phyloP scores from a whole-genome alignment of 2,888 invertebrate genomes.

The Drosophila robusta region DNA sequence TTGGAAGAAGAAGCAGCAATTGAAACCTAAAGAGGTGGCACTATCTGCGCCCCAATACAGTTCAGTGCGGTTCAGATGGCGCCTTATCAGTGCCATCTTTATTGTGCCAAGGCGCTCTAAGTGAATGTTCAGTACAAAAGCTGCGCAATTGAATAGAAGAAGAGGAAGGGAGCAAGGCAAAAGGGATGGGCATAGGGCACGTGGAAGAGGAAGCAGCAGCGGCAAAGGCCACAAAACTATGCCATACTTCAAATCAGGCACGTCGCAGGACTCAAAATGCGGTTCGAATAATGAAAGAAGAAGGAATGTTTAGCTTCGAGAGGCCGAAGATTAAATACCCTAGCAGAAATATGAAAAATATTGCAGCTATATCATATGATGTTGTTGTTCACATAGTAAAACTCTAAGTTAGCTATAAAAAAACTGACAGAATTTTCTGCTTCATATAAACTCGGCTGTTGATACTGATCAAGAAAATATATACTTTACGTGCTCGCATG shows the following conservation, averaged over 20 bases:
- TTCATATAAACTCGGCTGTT: too few species aligned
- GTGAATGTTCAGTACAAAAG: constrained; percentile 43
- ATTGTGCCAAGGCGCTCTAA: constrained; percentile 55
- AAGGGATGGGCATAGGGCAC: neutral
- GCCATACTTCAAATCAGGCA: constrained; percentile 50
- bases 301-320: constrained; percentile 20
- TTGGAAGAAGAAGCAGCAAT: constrained; percentile 6
- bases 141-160: constrained; percentile 54
- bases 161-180: neutral
- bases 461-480: too few species aligned
- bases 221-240: constrained; percentile 41
- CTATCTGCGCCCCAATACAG: constrained; percentile 16
- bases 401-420: too few species aligned
- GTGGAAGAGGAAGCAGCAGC: neutral
- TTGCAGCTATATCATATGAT: too few species aligned
- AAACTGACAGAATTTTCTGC: too few species aligned
- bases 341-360: neutral
- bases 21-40: constrained; percentile 21
- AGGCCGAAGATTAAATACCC: neutral
- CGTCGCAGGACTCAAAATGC: constrained; percentile 53
- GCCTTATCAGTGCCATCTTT: constrained; percentile 58
- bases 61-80: constrained; percentile 12
- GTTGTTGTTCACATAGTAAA: too few species aligned
- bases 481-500: too few species aligned
- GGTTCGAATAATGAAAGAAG: constrained; percentile 47